A percentile compares a stretch with the other conserved stretches of the same genome.
phyloP scores from a whole-genome alignment of 2,113 vertebrate species.

The Phalacrocorax aristotelis region DNA sequence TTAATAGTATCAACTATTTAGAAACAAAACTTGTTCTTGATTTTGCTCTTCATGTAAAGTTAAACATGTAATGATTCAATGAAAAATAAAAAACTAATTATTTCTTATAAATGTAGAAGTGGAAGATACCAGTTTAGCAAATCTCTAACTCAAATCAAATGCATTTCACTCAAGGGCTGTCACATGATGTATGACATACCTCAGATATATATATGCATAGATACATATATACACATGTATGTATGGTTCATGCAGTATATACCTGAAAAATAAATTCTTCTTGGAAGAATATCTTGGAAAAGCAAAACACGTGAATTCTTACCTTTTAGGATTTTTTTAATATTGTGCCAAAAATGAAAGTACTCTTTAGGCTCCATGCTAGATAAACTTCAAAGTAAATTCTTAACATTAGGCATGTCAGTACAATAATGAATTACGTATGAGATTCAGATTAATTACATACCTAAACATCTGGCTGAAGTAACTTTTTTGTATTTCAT shows the following conservation, averaged over 20 bases:
- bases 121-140: background rate
- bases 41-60: background rate
- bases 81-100: background rate
- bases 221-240: accelerated
- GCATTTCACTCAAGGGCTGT: background rate
- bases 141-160: background rate
- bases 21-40: background rate
- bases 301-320: background rate
- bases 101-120: background rate
- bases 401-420: background rate
- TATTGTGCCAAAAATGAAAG: background rate
- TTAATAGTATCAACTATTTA: background rate
- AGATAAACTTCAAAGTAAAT: background rate
- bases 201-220: background rate
- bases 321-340: background rate
- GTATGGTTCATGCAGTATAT: background rate
- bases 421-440: background rate
- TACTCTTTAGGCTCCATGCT: background rate
- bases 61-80: background rate
- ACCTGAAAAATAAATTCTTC: background rate
- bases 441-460: background rate
- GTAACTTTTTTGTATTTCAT: background rate
- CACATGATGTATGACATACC: background rate
- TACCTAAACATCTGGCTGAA: background rate
- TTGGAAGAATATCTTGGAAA: background rate